Evolutionary conservation across 1,140 invertebrate species (phyloP), one percentile per base, ranked within the genome.

Genomic region (Danaus plexippus): DNA sequence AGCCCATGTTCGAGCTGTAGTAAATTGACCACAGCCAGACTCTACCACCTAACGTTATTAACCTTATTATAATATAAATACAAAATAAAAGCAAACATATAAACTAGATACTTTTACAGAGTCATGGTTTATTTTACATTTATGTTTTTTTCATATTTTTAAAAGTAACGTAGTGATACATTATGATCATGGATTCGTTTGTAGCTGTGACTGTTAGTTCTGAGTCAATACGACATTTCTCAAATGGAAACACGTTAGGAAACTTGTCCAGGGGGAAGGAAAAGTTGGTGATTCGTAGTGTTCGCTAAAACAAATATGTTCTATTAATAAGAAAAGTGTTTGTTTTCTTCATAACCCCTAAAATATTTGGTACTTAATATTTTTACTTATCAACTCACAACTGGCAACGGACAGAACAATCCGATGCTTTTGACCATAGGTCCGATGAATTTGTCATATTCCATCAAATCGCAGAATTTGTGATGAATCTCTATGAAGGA

Each of bases 171-270:
- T 61, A 61, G 6, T 56, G 11, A n/a, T 61, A 54, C 13, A 61
- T 3, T 43, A 40, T 46, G 11, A 47, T 10, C 50, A 61, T 61
- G 5, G 7, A 47, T 22, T 56, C 59, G 11, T 45, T 56, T 8
- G 59, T 58, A 43, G 8, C n/a, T 2, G 50, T 54, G n/a, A 43
- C 13, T 9, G 40, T 11, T 11, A n/a, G 50, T 18, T 53, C 54
- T 3, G 49, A 12, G 32, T 61, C 50, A 1, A 57, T 40, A 1
- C 68, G 61, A 0, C 66, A 68, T 10, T 61, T 69, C 47, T 66
- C 64, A 48, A 66, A 76, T 5, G 73, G 71, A 42, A 71, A 70
- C 1, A 70, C 57, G 55, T 67, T 67, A 1, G 69, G 69, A 10
- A 74, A 60, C 5, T 66, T 42, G 0, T 68, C 60, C 13, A 57